Evolutionary conservation across 2,888 invertebrate species (phyloP).

Genomic region (Rotaria magnacalcarata): DNA sequence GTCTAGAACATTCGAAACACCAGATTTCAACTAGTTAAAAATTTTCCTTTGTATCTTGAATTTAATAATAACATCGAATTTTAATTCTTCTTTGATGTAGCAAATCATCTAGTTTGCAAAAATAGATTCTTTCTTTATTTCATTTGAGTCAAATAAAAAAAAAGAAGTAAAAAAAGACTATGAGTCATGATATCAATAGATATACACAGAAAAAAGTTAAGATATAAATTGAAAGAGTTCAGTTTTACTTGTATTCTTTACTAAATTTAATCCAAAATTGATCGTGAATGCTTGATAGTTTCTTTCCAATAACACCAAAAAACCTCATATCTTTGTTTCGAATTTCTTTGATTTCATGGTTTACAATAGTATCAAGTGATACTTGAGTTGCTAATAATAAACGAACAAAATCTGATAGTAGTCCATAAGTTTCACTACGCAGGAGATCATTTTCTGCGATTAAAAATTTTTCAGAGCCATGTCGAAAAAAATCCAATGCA

Average conservation of each 20-base stretch:
- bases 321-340: neutral
- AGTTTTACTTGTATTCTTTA: neutral
- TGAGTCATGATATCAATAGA: too few species aligned
- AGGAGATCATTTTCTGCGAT: neutral
- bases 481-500: neutral
- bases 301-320: neutral
- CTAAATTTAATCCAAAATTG: neutral
- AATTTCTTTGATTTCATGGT: neutral
- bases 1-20: too few species aligned
- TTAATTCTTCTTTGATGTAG: too few species aligned
- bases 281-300: neutral
- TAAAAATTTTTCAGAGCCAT: conserved; percentile 19
- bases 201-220: too few species aligned
- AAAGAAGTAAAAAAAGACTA: too few species aligned
- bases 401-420: neutral
- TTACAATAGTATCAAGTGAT: neutral
- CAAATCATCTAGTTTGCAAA: too few species aligned
- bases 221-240: too few species aligned
- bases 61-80: too few species aligned
- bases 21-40: too few species aligned
- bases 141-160: too few species aligned
- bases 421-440: neutral
- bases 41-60: too few species aligned
- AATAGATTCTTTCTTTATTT: too few species aligned
- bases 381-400: neutral